Conservation (phyloP, 2,888 invertebrate species). For the Oithona nana region DNA sequence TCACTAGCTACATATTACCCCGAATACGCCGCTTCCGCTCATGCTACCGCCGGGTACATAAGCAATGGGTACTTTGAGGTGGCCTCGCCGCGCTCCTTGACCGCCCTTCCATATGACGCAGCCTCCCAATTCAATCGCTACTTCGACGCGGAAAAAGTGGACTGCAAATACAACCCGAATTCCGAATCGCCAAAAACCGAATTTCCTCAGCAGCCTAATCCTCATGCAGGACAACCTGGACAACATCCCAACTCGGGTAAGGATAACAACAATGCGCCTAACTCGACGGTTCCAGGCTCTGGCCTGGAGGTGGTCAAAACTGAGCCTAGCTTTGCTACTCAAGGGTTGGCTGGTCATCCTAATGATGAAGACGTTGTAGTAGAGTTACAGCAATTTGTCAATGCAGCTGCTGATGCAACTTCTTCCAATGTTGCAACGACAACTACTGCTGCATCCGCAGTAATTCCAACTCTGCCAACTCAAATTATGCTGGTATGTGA, state of each 20-base stretch:
- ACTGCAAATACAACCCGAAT: conserved; percentile 11
- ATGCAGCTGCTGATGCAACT: too few relatives aligned
- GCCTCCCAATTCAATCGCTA: conserved; percentile 17
- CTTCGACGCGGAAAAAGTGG: conserved; percentile 5
- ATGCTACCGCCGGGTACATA: conserved; percentile 40
- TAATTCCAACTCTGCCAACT: too few relatives aligned
- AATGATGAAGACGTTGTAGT: background rate
- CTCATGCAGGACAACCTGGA: conserved; percentile 4
- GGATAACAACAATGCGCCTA: conserved; percentile 13
- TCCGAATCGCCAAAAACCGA: conserved; percentile 11
- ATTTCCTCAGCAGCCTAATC: conserved; percentile 16
- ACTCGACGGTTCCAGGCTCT: background rate
- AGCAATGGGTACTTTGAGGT: conserved; percentile 61
- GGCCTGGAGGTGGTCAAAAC: background rate
- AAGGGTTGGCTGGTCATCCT: background rate
- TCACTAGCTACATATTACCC: conserved; percentile 56
- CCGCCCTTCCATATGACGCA: conserved; percentile 40
- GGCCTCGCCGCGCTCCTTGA: conserved; percentile 34
- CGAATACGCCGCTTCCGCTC: conserved; percentile 35
- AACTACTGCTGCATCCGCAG: background rate
- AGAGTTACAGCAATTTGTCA: background rate
- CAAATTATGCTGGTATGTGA: background rate
- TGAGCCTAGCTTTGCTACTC: background rate
- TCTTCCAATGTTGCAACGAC: too few relatives aligned
- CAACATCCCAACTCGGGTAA: background rate